Evolutionary conservation across 2,113 vertebrate genomes (phyloP).

Genomic region (Antigone vipio): DNA sequence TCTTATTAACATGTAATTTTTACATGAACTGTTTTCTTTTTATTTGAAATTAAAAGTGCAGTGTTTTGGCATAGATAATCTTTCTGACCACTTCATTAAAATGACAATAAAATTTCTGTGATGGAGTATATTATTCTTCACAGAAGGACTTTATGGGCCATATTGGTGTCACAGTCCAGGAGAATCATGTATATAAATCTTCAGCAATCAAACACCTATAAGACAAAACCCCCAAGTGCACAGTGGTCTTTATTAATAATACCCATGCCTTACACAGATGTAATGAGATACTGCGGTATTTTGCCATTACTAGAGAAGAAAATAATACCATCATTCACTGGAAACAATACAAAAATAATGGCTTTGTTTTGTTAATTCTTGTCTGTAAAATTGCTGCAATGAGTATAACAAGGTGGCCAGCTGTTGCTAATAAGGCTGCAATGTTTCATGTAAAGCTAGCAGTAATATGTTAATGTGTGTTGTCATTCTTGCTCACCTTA

Average conservation of each 20-base stretch:
- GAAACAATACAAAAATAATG: neutral
- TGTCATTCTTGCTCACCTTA: neutral
- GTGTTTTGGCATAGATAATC: neutral
- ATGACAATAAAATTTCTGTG: neutral
- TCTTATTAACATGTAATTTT: neutral
- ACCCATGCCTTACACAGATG: neutral
- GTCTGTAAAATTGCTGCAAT: neutral
- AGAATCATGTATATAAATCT: neutral
- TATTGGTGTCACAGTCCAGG: neutral
- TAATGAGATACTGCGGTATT: neutral
- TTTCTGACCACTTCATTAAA: neutral
- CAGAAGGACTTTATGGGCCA: neutral
- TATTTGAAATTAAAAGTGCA: neutral
- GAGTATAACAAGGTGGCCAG: neutral
- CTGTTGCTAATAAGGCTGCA: constrained; percentile 5
- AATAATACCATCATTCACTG: neutral
- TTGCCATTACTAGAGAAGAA: neutral
- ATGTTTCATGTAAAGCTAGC: neutral
- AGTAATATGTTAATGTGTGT: neutral
- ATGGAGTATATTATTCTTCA: neutral
- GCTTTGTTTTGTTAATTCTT: neutral
- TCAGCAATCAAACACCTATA: neutral
- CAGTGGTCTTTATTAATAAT: neutral
- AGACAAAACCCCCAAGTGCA: neutral
- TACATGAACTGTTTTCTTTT: neutral